phyloP scores from a whole-genome alignment of 2,888 invertebrate genomes.

The Cactoblastis cactorum region DNA sequence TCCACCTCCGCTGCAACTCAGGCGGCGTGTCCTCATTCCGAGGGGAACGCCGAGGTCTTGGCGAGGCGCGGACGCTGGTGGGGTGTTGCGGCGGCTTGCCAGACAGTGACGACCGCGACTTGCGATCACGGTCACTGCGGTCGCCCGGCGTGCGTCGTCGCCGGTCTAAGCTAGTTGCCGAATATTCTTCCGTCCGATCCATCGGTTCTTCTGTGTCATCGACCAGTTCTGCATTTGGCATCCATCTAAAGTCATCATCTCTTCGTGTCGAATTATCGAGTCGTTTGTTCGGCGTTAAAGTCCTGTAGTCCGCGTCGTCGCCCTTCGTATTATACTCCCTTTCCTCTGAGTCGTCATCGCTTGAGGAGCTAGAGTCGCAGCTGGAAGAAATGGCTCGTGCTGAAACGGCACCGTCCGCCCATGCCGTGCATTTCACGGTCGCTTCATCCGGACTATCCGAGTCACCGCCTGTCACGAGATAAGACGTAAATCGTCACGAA shows the following conservation, averaged over 20 bases:
- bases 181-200: conserved; percentile 56
- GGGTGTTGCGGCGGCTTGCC: conserved; percentile 73
- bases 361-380: conserved; percentile 56
- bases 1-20: conserved; percentile 70
- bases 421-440: conserved; percentile 77
- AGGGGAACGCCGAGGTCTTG: conserved; percentile 53
- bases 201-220: conserved; percentile 49
- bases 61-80: conserved; percentile 59
- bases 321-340: conserved; percentile 76
- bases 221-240: conserved; percentile 64
- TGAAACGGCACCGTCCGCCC: conserved; percentile 67
- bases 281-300: conserved; percentile 61
- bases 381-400: conserved; percentile 61
- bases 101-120: conserved; percentile 80
- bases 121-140: conserved; percentile 82
- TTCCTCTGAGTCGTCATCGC: conserved; percentile 61
- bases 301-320: conserved; percentile 81
- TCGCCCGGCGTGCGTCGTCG: conserved; percentile 70
- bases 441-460: conserved; percentile 82
- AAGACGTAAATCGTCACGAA: conserved; percentile 27
- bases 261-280: conserved; percentile 81
- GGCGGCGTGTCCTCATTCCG: conserved; percentile 62
- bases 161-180: conserved; percentile 77
- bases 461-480: conserved; percentile 76
- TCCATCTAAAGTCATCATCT: conserved; percentile 85